Conservation (phyloP, 92 coral and sea anemone genomes). For the Porites cylindrica region DNA sequence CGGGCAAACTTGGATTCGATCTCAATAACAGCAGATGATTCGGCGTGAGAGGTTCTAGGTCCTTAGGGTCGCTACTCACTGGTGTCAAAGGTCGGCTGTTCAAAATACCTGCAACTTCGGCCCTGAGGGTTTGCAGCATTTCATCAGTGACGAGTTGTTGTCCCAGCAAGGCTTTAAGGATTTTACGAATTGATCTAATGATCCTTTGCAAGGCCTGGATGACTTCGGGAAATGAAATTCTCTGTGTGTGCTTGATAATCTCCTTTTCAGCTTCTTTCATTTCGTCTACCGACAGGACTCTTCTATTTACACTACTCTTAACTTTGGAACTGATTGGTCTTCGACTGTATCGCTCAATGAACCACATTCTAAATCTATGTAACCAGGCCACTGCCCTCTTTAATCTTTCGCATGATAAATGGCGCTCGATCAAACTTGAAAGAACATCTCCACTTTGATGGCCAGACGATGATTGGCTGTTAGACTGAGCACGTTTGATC, state of each 20-base stretch:
- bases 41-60: conserved; percentile 34
- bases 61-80: conserved; percentile 3
- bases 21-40: conserved; percentile 32
- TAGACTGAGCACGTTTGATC: too few relatives aligned
- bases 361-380: conserved; percentile 13
- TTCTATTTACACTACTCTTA: too few relatives aligned
- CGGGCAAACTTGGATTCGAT: too few relatives aligned
- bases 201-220: too few relatives aligned
- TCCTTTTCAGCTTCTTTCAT: too few relatives aligned
- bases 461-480: too few relatives aligned
- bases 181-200: too few relatives aligned
- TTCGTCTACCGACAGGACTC: not conserved
- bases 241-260: not conserved
- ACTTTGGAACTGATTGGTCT: not conserved
- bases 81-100: too few relatives aligned
- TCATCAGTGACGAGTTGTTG: conserved; percentile 40
- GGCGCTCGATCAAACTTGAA: not conserved
- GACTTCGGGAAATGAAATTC: too few relatives aligned
- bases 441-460: too few relatives aligned
- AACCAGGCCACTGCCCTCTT: conserved; percentile 35
- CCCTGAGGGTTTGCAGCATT: not conserved
- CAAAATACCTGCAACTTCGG: conserved; percentile 28
- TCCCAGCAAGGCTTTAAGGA: not conserved
- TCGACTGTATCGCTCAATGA: not conserved
- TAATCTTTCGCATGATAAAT: conserved; percentile 33